Base-by-base conservation (phyloP, 2,113 vertebrate species). In the Cephalopholis sonnerati region DNA sequence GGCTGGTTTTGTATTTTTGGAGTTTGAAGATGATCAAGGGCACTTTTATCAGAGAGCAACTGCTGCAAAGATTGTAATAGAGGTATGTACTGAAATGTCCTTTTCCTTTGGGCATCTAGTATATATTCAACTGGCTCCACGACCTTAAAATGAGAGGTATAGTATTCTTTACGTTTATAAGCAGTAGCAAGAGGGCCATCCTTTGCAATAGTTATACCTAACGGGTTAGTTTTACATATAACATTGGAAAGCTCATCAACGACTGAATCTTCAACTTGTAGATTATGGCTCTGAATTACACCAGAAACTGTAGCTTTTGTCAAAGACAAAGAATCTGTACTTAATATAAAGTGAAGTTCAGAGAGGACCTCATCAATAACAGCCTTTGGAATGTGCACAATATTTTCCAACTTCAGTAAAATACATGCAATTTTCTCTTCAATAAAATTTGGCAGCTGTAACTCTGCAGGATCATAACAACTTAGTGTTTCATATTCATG, bases 331-430 rank as follows among this genome's bases (percentile, higher is more conserved):
- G 84, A 66, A 74, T 2, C 55, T 65, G 78, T 71, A 65, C 72
- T 87, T 46, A 87, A 78, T 75, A 84, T 66, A 20, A 46, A 83
- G 48, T 87, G 62, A 58, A 82, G 77, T 75, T 86, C 86, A 51
- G 73, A 75, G 25, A 81, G 64, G 22, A 88, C 25, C n/a, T 83
- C 66, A 67, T 83, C 83, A 80, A 64, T 25, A 39, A 55, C 79
- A n/a, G 59, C 25, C 54, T 53, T 80, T 68, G 75, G 79, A 39
- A 81, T 18, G 11, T 82, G 74, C 50, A 76, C 22, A 63, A 76
- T 67, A 72, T 78, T 74, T 79, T 85, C 77, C 57, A 88, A 64
- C 62, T 88, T 85, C 17, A 89, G 65, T 44, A 88, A 79, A 73
- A 87, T 68, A 1, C 15, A 73, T 16, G 48, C 65, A 22, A 53